phyloP scores from a whole-genome alignment of 2,888 invertebrate genomes.

The Mimas tiliae region DNA sequence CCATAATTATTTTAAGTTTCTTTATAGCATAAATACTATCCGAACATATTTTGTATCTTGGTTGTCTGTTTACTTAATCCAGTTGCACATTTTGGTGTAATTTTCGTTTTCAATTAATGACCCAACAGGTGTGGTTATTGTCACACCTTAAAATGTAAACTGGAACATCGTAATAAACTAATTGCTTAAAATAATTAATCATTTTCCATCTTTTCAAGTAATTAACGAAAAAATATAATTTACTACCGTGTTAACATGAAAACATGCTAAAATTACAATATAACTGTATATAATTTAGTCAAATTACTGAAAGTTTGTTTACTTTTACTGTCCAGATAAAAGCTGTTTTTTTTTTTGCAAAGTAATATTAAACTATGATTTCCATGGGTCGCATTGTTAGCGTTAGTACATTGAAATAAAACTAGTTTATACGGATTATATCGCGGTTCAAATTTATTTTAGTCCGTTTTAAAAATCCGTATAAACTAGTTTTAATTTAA shows the following conservation, averaged over 20 bases:
- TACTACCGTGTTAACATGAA: conserved; percentile 22
- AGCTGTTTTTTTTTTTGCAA: no score
- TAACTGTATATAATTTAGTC: conserved; percentile 9
- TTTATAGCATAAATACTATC: no score
- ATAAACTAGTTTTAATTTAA: no score
- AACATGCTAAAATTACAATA: conserved; percentile 11
- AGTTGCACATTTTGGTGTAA: background rate
- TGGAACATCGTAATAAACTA: conserved; percentile 54
- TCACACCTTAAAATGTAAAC: conserved; percentile 51
- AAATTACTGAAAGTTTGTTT: conserved; percentile 4
- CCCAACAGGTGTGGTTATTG: conserved; percentile 52
- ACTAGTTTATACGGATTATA: no score
- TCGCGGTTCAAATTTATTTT: no score
- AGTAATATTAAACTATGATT: no score
- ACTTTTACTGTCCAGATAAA: conserved; percentile 2
- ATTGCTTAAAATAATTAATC: conserved; percentile 60
- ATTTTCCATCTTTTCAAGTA: conserved; percentile 39
- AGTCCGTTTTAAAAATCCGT: no score
- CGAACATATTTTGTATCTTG: no score
- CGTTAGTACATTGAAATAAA: no score
- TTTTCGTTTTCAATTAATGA: conserved; percentile 36
- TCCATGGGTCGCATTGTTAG: no score
- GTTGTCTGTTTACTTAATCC: background rate
- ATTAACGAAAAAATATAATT: conserved; percentile 29
- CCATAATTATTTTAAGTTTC: no score